phyloP scores from a whole-genome alignment of 2,797 vertebrate genomes.

The Poeciliopsis turneri region DNA sequence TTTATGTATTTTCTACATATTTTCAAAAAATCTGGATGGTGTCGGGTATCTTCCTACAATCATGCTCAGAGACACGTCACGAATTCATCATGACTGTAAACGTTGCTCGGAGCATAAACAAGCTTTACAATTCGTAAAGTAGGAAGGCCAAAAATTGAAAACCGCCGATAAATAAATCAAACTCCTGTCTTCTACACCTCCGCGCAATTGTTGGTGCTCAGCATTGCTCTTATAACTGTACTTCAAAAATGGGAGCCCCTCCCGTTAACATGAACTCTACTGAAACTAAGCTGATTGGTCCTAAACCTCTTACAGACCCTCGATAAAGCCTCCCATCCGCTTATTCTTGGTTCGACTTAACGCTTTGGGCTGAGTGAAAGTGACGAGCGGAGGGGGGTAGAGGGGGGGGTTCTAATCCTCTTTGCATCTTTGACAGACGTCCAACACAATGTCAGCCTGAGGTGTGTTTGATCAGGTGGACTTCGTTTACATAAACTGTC shows the following conservation, averaged over 20 bases:
- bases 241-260: conserved; percentile 5
- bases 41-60: not conserved
- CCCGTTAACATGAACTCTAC: conserved; percentile 5
- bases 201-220: not conserved
- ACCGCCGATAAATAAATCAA: not conserved
- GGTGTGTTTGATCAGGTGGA: conserved; percentile 45
- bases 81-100: not conserved
- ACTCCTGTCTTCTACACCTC: not conserved
- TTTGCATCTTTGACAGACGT: conserved; percentile 8
- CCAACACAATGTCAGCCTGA: conserved; percentile 1
- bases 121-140: not conserved
- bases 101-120: not conserved
- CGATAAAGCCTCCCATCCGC: conserved; percentile 54
- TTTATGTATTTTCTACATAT: not conserved
- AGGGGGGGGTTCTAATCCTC: conserved; percentile 12
- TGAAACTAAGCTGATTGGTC: conserved; percentile 60
- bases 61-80: not conserved
- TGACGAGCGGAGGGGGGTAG: not conserved
- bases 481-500: conserved; percentile 51
- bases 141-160: not conserved
- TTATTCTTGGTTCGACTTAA: conserved; percentile 32
- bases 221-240: not conserved
- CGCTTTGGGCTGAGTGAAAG: conserved; percentile 29
- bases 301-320: conserved; percentile 62
- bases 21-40: not conserved